These are phyloP conservation scores for Condylura cristata DNA, from an alignment of 2,113 vertebrate genomes.

Conservation along the genomic window DNA sequence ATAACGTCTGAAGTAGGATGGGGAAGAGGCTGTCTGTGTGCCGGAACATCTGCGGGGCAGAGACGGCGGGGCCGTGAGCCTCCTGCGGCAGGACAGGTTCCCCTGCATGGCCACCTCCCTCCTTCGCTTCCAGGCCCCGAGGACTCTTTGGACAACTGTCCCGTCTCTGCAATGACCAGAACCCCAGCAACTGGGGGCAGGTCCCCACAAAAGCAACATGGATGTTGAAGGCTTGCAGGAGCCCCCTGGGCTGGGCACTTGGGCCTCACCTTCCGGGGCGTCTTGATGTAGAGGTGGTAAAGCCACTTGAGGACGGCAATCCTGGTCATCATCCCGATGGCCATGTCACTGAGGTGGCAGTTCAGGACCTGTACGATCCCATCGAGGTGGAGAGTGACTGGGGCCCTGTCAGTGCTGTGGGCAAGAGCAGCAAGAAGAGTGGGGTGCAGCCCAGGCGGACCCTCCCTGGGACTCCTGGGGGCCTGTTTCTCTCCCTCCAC, in stretches of 20 bases:
- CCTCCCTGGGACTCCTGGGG: neutral
- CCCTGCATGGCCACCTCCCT: neutral
- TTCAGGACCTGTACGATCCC: constrained; percentile 97
- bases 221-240: neutral
- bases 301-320: constrained; percentile 98
- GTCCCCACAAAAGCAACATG: neutral
- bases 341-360: constrained; percentile 93
- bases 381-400: constrained; percentile 94
- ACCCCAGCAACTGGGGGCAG: neutral
- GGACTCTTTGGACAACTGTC: too few relatives aligned
- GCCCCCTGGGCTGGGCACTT: too few relatives aligned
- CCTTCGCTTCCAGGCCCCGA: fast-evolving
- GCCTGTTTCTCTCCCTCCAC: neutral
- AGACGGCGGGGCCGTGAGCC: neutral
- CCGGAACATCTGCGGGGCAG: constrained; percentile 92
- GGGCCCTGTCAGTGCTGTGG: constrained; percentile 86
- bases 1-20: constrained; percentile 95
- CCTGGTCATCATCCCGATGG: constrained; percentile 98
- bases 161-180: neutral
- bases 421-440: neutral
- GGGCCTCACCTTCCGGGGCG: constrained; percentile 92
- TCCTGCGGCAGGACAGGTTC: neutral
- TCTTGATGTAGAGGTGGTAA: constrained; percentile 99
- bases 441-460: neutral
- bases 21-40: constrained; percentile 98